Evolutionary conservation across 37 sponge, comb jelly and placozoan species (phyloP).

Genomic region (Theonella swinhoei): DNA sequence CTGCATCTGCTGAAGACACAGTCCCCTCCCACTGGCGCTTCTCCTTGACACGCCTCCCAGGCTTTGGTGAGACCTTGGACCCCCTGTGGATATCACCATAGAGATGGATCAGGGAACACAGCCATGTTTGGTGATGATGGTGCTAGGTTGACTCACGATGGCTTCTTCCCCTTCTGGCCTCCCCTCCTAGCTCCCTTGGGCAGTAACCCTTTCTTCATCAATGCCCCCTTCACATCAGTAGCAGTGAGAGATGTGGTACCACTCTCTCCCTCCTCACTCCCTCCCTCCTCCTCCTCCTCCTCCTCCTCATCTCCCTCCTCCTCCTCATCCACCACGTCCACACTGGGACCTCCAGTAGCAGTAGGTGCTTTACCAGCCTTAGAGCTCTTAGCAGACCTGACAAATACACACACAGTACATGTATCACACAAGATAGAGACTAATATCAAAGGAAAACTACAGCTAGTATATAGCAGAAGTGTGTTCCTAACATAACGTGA

Average conservation of each 20-base stretch:
- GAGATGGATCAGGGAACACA: no score
- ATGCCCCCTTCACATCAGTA: not conserved
- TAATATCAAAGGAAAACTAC: no score
- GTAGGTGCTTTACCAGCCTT: not conserved
- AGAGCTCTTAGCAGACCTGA: not conserved
- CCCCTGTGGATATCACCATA: no score
- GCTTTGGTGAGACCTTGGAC: no score
- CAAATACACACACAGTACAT: no score
- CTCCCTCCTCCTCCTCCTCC: not conserved
- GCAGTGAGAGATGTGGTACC: not conserved
- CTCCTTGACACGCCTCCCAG: conserved; percentile 43
- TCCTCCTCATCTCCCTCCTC: not conserved
- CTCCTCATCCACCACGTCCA: not conserved
- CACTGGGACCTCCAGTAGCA: not conserved
- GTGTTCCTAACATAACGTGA: no score
- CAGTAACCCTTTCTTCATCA: not conserved
- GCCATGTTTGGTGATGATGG: no score
- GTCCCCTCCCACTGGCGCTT: conserved; percentile 49
- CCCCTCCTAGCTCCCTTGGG: not conserved
- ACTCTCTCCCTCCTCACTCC: not conserved
- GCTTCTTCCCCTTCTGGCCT: not conserved
- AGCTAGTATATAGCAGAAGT: no score
- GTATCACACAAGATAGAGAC: no score
- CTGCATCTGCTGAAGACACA: conserved; percentile 21
- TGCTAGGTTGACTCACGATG: not conserved